phyloP scores from a whole-genome alignment of 2,797 vertebrate genomes.

The Gorsachius magnificus region DNA sequence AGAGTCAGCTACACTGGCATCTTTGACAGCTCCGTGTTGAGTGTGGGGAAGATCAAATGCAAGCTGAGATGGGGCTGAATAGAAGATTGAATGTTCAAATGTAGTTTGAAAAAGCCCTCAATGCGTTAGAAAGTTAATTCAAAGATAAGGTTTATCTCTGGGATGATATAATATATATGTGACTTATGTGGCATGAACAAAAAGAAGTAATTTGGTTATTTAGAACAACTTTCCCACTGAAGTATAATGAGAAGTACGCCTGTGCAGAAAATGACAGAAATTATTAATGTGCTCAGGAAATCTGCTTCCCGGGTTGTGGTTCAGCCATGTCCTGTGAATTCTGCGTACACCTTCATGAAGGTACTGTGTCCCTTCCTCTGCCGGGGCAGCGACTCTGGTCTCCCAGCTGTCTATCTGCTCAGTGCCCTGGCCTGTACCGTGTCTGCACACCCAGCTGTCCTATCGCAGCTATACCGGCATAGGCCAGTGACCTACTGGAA shows the following conservation, averaged over 20 bases:
- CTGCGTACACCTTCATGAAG: accelerated
- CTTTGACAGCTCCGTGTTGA: not conserved
- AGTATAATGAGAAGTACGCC: not conserved
- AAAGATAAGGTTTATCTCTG: not conserved
- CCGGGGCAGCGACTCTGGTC: accelerated
- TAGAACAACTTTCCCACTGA: not conserved
- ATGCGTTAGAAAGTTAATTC: not conserved
- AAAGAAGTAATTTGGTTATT: not conserved
- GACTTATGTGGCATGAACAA: not conserved
- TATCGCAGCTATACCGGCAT: accelerated
- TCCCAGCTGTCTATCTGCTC: not conserved
- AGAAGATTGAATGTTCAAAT: not conserved
- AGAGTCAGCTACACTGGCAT: accelerated
- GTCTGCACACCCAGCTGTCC: no score
- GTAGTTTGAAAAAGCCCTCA: not conserved
- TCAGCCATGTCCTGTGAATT: not conserved
- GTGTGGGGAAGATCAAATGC: not conserved
- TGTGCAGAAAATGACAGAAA: not conserved
- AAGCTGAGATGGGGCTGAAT: not conserved
- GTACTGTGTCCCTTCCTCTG: not conserved
- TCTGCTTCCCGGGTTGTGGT: not conserved
- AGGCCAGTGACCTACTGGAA: not conserved
- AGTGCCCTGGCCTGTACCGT: not conserved
- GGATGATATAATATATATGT: not conserved
- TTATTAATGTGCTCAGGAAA: not conserved